Base-by-base conservation (phyloP, 2,888 invertebrate genomes). In the Lasius platythorax region DNA sequence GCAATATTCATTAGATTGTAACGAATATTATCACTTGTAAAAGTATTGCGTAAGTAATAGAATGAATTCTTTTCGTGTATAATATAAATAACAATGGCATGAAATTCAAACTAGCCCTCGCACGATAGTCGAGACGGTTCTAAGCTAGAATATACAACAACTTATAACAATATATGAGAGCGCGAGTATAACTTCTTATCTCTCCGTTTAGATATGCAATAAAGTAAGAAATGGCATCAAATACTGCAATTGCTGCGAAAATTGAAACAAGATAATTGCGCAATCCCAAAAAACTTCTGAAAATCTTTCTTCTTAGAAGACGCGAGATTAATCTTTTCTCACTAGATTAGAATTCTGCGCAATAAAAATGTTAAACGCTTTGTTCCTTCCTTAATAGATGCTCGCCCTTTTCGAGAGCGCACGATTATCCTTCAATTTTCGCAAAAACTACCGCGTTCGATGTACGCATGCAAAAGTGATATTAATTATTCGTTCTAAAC, bases 401-500 rank as follows among this genome's bases (percentile, higher is more conserved):
- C 18, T 2, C n/a, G n/a, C 8, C 3, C 15, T 2, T n/a, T 53
- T 53, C 3, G 8, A 53, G n/a, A 6, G n/a, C 8, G n/a, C 0
- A n/a, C 53, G 2, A 53, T 53, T n/a, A 53, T 50, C 18, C 18
- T 53, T 53, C 53, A 53, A 50, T n/a, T 53, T 53, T 53, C n/a
- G 46, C 46, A 53, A 8, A n/a, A 53, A 53, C n/a, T n/a, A 2
- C 18, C 53, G 8, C n/a, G n/a, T n/a, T 53, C 53, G 8, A 53
- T n/a, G 53, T 53, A 53, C 2, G 50, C n/a, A 53, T 46, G 46
- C 79, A 18, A 72, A 81, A 81, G 72, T 46, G 72, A 72, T 72
- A 72, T 81, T 81, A 81, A 81, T 81, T 81, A 72, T 81, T 81
- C 72, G 79, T 72, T 50, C 72, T 81, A 63, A 73, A 61, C 72